Conservation (phyloP, 2,888 invertebrate genomes). For the Caenorhabditis japonica region DNA sequence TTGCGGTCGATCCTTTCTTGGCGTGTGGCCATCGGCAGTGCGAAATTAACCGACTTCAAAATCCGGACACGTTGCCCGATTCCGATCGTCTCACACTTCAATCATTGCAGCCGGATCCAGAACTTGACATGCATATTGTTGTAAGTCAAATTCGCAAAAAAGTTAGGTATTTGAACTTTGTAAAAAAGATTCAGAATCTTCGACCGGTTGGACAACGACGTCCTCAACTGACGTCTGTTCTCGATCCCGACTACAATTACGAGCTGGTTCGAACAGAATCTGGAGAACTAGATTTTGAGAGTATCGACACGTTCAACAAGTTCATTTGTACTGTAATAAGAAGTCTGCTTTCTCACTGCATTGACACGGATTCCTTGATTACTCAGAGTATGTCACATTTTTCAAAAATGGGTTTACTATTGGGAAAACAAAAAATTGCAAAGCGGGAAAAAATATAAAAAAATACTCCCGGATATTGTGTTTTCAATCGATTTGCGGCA, state of each 20-base stretch:
- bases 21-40: slow-evolving; percentile 26
- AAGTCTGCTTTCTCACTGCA: slow-evolving; percentile 22
- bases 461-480: too few species aligned
- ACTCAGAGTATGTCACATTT: slow-evolving; percentile 30
- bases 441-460: too few species aligned
- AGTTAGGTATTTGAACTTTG: too few species aligned
- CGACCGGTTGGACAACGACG: slow-evolving; percentile 4
- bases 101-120: slow-evolving; percentile 31
- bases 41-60: slow-evolving; percentile 20
- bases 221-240: neutral
- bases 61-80: slow-evolving; percentile 4
- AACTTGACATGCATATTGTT: slow-evolving; percentile 6
- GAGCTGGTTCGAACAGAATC: neutral
- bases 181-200: slow-evolving; percentile 7
- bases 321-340: slow-evolving; percentile 19
- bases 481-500: too few species aligned
- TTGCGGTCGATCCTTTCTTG: slow-evolving; percentile 46
- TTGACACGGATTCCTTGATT: slow-evolving; percentile 26
- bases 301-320: slow-evolving; percentile 1
- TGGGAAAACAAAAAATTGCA: too few species aligned
- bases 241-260: slow-evolving; percentile 36
- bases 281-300: slow-evolving; percentile 18
- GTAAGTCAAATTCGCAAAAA: too few species aligned
- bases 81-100: slow-evolving; percentile 8
- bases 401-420: neutral